phyloP scores from a whole-genome alignment of 2,113 vertebrate species.

The Microcebus ravelobensis region DNA sequence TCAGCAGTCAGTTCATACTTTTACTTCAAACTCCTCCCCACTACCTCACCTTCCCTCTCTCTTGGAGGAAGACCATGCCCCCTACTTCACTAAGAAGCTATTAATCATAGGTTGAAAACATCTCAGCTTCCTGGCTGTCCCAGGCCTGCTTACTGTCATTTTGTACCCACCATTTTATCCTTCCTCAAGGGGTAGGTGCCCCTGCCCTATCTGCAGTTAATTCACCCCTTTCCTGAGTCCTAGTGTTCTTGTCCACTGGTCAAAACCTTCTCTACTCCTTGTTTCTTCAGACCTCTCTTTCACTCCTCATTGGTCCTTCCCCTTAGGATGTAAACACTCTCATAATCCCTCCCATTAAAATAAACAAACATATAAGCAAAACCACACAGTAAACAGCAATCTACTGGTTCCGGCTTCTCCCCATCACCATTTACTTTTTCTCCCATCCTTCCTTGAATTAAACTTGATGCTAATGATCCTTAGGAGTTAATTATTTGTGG shows the following conservation, averaged over 20 bases:
- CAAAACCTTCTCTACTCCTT: not conserved
- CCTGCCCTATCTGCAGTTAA: not conserved
- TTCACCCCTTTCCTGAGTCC: not conserved
- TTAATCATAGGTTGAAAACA: not conserved
- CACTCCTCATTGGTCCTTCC: not conserved
- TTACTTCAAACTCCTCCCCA: not conserved
- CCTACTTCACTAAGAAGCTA: not conserved
- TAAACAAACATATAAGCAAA: not conserved
- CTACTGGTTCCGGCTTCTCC: not conserved
- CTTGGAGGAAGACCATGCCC: not conserved
- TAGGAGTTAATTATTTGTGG: not conserved
- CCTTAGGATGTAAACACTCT: not conserved
- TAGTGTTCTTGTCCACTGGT: not conserved
- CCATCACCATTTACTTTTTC: not conserved
- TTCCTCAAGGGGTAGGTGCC: not conserved
- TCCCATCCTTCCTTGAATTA: not conserved
- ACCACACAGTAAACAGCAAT: not conserved
- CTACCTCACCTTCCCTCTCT: not conserved
- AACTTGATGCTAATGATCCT: not conserved
- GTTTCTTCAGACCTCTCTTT: constrained; percentile 14
- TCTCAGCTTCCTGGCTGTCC: not conserved
- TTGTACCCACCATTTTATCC: not conserved
- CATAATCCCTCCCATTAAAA: not conserved
- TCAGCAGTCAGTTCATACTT: not conserved
- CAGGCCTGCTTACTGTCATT: not conserved